Evolutionary conservation across 2,888 invertebrate genomes (phyloP), one percentile per base, ranked within the genome.

Genomic region (Aphrophora alni): DNA sequence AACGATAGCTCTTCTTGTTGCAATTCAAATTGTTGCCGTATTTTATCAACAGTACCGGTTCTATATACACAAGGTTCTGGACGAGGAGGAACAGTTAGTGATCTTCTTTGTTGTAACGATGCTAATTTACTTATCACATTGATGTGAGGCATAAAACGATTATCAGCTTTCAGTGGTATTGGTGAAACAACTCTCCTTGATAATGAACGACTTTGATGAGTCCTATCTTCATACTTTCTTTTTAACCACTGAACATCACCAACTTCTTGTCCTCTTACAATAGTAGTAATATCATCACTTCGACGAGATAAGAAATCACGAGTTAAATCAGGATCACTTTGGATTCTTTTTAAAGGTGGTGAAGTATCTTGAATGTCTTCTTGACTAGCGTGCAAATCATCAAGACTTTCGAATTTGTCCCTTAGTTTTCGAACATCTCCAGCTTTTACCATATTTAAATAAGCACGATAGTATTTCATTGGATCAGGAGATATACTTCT

Each of bases 61-160:
- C 73, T 78, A 26, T 68, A 81, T 51, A 78, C 80, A 80, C 71
- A 77, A 24, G 74, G 80, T 33, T 82, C 83, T 25, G 82, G 77
- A 68, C 82, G 81, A 25, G 83, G 73, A 14, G 83, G 83, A 33
- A 83, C 80, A 73, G 85, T 78, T 27, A 81, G 51, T 14, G 84
- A 72, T 73, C 83, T 44, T 59, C 79, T 75, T 25, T 78, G 88
- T 73, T 91, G 90, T 38, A 95, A 88, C 0, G 92, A 91, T 0
- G 95, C 96, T 79, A 95, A 92, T 89, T 96, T 96, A 85, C 96
- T 96, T 85, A 96, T 97, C n/a, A 96, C 93, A 85, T 96, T 95
- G 84, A 96, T 96, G 86, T 95, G 95, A 0, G 96, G 96, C 95
- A 96, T 96, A 83, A 93, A 93, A 17, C 95, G 91, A 86, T 95